These are phyloP conservation scores for Urocolius indicus DNA, from an alignment of 2,113 vertebrate genomes.

Conservation along the genomic window DNA sequence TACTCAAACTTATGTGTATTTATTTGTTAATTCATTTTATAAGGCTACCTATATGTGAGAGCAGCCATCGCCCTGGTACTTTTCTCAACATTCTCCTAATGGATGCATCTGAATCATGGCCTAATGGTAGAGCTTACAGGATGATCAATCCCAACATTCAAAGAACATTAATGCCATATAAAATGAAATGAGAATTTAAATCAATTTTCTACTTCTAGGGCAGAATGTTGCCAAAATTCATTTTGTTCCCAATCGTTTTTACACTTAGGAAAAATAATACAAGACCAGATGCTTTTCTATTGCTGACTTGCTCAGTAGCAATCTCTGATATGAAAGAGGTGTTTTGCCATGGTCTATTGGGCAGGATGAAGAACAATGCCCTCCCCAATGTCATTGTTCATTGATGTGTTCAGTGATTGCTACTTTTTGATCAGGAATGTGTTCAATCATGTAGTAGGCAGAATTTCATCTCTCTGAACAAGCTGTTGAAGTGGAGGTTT, in stretches of 20 bases:
- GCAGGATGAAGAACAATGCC: conserved; percentile 32
- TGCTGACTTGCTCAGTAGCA: background rate
- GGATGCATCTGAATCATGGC: background rate
- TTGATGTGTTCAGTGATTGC: conserved; percentile 44
- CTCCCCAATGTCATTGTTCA: conserved; percentile 18
- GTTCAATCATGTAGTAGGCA: conserved; percentile 35
- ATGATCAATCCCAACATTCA: background rate
- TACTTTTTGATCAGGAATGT: background rate
- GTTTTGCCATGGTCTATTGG: conserved; percentile 30
- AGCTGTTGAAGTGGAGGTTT: conserved; percentile 33
- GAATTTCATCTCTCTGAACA: conserved; percentile 31
- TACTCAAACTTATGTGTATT: background rate
- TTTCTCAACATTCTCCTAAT: background rate
- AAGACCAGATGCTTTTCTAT: background rate
- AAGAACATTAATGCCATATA: background rate
- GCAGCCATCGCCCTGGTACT: background rate
- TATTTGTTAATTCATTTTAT: background rate
- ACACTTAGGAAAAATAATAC: background rate
- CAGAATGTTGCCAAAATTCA: background rate
- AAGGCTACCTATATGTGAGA: background rate
- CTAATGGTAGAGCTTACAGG: background rate
- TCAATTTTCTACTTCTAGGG: background rate
- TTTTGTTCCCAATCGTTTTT: background rate
- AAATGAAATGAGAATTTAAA: background rate
- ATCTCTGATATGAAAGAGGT: background rate